Conservation (phyloP, 2,797 vertebrate genomes). For the Lacerta agilis region DNA sequence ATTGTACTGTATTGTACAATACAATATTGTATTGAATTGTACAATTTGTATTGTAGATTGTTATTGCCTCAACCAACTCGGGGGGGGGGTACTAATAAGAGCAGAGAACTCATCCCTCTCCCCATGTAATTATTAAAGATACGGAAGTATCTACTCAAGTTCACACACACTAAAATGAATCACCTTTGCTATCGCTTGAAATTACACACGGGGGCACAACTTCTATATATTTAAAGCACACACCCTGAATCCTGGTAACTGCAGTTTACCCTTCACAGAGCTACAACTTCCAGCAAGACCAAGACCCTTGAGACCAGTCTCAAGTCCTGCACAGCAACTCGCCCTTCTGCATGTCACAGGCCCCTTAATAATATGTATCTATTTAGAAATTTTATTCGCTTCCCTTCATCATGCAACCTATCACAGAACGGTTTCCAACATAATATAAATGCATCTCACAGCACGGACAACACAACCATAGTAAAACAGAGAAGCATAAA, state of each 20-base stretch:
- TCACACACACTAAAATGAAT: slow-evolving; percentile 2
- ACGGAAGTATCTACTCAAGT: slow-evolving; percentile 6
- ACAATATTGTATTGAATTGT: no score
- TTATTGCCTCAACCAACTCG: slow-evolving; percentile 43
- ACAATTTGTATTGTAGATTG: slow-evolving; percentile 35
- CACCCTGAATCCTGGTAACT: no score
- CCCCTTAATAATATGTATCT: background rate
- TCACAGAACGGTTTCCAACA: no score
- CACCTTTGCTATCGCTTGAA: background rate
- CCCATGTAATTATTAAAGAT: background rate
- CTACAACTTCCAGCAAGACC: background rate
- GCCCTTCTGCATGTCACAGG: background rate
- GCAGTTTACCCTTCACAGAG: no score
- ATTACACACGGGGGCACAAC: no score
- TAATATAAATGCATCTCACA: no score
- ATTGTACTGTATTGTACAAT: no score
- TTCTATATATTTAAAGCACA: no score
- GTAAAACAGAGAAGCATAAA: no score
- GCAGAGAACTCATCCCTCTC: background rate
- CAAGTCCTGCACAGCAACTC: background rate
- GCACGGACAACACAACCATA: no score
- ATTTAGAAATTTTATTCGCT: no score
- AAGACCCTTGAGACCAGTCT: background rate
- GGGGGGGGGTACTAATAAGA: slow-evolving; percentile 2
- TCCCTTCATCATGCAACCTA: no score